Conservation (phyloP, 2,888 invertebrate species). For the Pseudoips prasinana region DNA sequence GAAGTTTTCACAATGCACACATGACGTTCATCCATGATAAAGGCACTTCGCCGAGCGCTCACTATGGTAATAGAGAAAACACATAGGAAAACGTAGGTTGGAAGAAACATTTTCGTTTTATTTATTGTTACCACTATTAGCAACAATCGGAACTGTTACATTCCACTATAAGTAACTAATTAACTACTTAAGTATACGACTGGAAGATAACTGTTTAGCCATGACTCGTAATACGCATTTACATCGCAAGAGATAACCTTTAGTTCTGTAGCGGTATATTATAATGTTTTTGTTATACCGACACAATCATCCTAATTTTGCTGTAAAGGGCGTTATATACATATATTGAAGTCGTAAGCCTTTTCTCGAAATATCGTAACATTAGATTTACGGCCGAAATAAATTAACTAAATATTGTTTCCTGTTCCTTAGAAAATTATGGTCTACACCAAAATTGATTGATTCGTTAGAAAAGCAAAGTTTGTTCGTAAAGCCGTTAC, state of each 20-base stretch:
- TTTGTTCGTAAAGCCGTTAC: no score
- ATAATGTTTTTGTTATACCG: no score
- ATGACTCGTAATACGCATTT: conserved; percentile 51
- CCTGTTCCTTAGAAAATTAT: no score
- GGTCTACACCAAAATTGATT: no score
- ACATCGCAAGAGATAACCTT: conserved; percentile 66
- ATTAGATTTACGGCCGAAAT: no score
- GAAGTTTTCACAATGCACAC: conserved; percentile 62
- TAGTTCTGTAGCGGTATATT: conserved; percentile 30
- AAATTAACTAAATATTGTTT: no score
- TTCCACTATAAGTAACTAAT: conserved; percentile 3
- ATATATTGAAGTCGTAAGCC: no score
- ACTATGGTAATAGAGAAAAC: conserved; percentile 27
- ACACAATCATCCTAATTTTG: no score
- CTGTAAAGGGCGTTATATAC: no score
- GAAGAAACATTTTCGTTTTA: conserved; percentile 26
- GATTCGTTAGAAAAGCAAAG: no score
- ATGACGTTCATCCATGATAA: conserved; percentile 52
- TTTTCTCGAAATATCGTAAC: no score
- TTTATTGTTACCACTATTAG: conserved; percentile 3
- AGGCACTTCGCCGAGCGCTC: conserved; percentile 28
- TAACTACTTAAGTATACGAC: conserved; percentile 2
- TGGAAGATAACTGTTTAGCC: conserved; percentile 50
- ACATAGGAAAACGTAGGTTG: conserved; percentile 20
- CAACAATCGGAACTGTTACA: conserved; percentile 2